phyloP scores from a whole-genome alignment of 1,140 invertebrate genomes.

The Macrosteles quadrilineatus region DNA sequence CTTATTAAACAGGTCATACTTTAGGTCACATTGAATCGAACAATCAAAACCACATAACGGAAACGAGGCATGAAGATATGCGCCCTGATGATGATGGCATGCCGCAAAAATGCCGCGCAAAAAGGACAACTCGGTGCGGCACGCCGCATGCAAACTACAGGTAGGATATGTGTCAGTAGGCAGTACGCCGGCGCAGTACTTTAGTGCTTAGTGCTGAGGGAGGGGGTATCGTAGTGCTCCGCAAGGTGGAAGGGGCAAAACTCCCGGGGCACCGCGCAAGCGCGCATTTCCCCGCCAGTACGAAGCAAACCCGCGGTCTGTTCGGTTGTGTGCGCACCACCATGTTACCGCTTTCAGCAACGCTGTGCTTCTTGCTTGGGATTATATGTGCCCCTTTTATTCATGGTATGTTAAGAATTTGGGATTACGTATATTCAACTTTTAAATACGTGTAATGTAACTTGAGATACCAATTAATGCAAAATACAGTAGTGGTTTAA shows the following conservation, averaged over 20 bases:
- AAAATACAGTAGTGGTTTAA: no score
- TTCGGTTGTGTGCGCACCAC: background rate
- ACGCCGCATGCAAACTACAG: background rate
- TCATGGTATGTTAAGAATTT: background rate
- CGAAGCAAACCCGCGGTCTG: background rate
- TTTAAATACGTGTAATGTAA: no score
- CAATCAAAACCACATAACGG: no score
- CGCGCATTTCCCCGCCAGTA: no score
- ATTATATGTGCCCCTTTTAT: background rate
- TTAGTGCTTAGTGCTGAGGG: background rate
- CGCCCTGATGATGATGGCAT: conserved; percentile 3
- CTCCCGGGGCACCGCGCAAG: no score
- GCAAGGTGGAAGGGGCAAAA: no score
- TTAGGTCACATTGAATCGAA: no score
- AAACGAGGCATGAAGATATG: no score
- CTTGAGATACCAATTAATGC: no score
- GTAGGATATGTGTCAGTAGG: conserved; percentile 8
- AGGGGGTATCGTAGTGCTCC: background rate
- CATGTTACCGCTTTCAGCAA: background rate
- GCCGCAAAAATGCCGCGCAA: background rate
- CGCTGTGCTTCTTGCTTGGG: conserved; percentile 5
- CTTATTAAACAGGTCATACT: no score
- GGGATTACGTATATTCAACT: no score
- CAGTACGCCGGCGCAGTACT: background rate
- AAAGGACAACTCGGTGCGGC: background rate